A percentile compares a stretch with the other conserved stretches of the same genome.
Conservation (phyloP, 2,797 vertebrate species). For the Chaetodon trifasciatus region DNA sequence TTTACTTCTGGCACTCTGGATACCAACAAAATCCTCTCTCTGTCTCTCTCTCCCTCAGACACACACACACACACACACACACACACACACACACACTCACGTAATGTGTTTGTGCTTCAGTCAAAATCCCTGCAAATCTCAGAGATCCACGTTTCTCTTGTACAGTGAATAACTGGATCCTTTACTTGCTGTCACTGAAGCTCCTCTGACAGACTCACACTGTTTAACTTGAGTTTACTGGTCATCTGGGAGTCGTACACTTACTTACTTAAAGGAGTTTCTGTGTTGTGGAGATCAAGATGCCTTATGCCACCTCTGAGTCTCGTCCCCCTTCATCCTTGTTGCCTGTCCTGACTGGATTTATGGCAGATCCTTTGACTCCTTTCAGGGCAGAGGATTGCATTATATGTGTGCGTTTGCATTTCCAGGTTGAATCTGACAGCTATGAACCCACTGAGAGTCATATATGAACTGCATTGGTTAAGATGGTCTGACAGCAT, state of each 20-base stretch:
- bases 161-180: conserved; percentile 15
- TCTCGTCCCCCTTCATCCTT: conserved; percentile 30
- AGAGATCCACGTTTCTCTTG: conserved; percentile 22
- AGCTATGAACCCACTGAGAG: conserved; percentile 42
- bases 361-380: conserved; percentile 39
- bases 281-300: conserved; percentile 31
- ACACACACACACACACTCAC: neutral
- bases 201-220: conserved; percentile 21
- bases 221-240: neutral
- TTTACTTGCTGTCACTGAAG: conserved; percentile 17
- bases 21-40: neutral
- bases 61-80: neutral
- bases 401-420: conserved; percentile 17
- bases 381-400: conserved; percentile 21
- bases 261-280: conserved; percentile 24
- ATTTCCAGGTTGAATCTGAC: conserved; percentile 45
- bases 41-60: neutral
- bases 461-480: conserved; percentile 33
- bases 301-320: conserved; percentile 26
- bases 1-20: neutral
- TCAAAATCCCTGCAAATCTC: conserved; percentile 43
- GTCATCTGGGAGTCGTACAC: conserved; percentile 46
- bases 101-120: conserved; percentile 1
- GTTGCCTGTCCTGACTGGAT: conserved; percentile 41
- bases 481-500: conserved; percentile 49